Conservation (phyloP, 64 coral and sea anemone genomes). For the Montipora capricornis region DNA sequence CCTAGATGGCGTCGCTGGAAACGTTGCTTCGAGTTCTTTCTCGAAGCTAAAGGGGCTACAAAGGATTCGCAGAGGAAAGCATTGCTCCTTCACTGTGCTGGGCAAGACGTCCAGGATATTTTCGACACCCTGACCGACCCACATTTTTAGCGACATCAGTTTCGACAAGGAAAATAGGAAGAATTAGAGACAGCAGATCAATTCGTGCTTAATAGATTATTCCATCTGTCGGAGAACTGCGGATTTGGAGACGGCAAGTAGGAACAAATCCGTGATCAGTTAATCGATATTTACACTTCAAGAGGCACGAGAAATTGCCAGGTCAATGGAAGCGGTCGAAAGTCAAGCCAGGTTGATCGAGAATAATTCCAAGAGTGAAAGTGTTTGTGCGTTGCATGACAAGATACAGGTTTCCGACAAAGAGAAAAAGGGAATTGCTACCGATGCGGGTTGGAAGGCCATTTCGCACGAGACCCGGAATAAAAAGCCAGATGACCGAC, state of each 20-base stretch:
- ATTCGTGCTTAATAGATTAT: not conserved
- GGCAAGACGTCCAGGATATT: too few species aligned
- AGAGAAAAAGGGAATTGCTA: constrained; percentile 34
- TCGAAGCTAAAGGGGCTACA: not conserved
- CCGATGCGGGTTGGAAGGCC: constrained; percentile 59
- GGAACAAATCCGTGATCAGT: constrained; percentile 13
- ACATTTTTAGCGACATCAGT: constrained; percentile 2
- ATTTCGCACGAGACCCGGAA: not conserved
- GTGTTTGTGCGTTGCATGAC: constrained; percentile 1
- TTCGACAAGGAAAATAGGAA: not conserved
- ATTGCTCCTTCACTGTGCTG: too few species aligned
- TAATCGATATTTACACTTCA: constrained; percentile 37
- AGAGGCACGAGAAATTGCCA: not conserved
- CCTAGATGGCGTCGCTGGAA: too few species aligned
- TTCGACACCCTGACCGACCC: too few species aligned
- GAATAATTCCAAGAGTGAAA: constrained; percentile 1
- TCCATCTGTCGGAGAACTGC: too few species aligned
- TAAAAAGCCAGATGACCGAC: constrained; percentile 44
- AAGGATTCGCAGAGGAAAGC: not conserved
- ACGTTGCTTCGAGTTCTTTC: too few species aligned
- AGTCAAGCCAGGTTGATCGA: not conserved
- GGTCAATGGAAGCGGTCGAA: constrained; percentile 62
- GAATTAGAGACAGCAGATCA: not conserved
- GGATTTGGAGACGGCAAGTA: not conserved
- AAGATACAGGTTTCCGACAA: not conserved